These are phyloP conservation scores for Siniperca undulata DNA, from an alignment of 2,797 vertebrate species.

Conservation along the genomic window DNA sequence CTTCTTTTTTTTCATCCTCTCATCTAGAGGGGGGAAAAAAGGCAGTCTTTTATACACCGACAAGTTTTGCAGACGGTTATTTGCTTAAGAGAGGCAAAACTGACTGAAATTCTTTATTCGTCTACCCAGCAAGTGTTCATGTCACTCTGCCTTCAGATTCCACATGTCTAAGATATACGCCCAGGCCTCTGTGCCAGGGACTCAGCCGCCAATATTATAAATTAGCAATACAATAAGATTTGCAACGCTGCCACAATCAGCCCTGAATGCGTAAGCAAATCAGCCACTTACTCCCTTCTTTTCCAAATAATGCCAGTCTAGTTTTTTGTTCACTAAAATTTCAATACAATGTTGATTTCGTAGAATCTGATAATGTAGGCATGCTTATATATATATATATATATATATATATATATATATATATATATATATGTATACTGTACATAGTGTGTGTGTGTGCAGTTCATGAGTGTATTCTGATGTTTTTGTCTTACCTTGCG, in stretches of 20 bases:
- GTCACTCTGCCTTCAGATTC: slow-evolving; percentile 82
- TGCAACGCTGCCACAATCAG: slow-evolving; percentile 67
- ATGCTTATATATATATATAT: neutral
- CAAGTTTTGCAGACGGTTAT: slow-evolving; percentile 72
- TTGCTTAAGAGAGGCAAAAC: slow-evolving; percentile 74
- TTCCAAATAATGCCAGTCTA: slow-evolving; percentile 36
- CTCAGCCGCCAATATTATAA: slow-evolving; percentile 65
- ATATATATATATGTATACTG: neutral
- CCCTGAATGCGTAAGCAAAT: slow-evolving; percentile 71
- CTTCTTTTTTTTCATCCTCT: slow-evolving; percentile 34
- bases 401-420: too few species aligned
- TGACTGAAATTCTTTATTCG: slow-evolving; percentile 67
- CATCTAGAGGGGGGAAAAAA: slow-evolving; percentile 24
- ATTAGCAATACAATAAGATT: slow-evolving; percentile 76
- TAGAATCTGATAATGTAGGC: slow-evolving; percentile 26
- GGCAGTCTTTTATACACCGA: slow-evolving; percentile 51
- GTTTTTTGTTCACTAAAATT: slow-evolving; percentile 40
- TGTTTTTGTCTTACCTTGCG: neutral
- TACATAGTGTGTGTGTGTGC: neutral
- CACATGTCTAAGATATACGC: slow-evolving; percentile 77
- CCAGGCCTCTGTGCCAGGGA: slow-evolving; percentile 60
- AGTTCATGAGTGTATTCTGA: neutral
- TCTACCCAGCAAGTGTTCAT: slow-evolving; percentile 63
- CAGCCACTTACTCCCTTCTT: slow-evolving; percentile 47
- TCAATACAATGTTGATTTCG: slow-evolving; percentile 38